phyloP scores from a whole-genome alignment of 2,797 vertebrate species.

The Aphelocoma californica region DNA sequence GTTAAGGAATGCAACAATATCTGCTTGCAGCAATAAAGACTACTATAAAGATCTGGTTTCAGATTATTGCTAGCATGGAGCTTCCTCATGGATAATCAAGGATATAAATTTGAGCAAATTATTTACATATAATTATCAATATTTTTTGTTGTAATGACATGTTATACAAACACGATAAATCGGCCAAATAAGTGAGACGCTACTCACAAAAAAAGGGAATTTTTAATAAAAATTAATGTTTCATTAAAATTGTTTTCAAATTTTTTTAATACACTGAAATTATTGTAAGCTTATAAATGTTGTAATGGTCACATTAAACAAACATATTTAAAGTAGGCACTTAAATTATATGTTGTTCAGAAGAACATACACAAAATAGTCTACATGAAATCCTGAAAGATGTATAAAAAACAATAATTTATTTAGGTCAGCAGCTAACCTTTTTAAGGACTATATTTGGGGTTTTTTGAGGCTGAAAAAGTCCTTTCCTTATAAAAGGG shows the following conservation, averaged over 20 bases:
- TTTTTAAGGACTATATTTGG: neutral
- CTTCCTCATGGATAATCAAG: neutral
- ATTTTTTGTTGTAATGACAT: neutral
- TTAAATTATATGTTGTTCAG: neutral
- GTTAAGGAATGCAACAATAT: neutral
- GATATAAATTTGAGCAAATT: neutral
- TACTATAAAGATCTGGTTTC: neutral
- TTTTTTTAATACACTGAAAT: neutral
- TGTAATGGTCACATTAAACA: neutral
- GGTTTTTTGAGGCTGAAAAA: neutral
- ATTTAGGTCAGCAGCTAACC: neutral
- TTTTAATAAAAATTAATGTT: neutral
- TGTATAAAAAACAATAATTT: fast-evolving
- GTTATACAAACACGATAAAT: neutral
- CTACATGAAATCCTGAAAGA: neutral
- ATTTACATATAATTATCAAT: neutral
- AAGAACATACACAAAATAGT: neutral
- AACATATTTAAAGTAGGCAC: neutral
- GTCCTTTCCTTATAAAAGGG: neutral
- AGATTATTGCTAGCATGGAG: neutral
- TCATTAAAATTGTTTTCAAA: neutral
- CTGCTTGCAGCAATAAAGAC: neutral
- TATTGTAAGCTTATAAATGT: neutral
- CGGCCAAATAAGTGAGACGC: neutral
- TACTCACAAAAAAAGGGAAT: neutral